phyloP scores from a whole-genome alignment of 2,113 vertebrate genomes.

The Cyprinus carpio region DNA sequence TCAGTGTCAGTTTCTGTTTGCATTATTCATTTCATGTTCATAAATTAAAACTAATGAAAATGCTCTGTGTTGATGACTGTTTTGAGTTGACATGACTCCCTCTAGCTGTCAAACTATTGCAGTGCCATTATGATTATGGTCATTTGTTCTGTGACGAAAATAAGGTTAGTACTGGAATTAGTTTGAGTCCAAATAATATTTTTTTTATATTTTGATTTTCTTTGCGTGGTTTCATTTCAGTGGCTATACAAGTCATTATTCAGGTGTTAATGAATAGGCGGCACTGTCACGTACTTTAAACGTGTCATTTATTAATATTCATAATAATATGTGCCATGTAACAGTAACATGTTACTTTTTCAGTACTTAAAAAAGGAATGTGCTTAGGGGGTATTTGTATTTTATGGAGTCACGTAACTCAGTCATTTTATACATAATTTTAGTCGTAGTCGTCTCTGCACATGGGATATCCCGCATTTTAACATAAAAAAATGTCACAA shows the following conservation, averaged over 20 bases:
- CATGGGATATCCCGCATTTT: background rate
- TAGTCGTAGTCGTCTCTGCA: background rate
- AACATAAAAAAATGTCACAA: background rate
- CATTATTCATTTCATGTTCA: conserved; percentile 6
- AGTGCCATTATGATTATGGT: background rate
- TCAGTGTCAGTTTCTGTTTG: background rate
- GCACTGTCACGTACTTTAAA: background rate
- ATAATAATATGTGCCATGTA: background rate
- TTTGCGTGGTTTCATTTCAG: background rate
- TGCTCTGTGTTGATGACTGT: background rate
- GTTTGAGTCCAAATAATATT: background rate
- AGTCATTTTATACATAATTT: background rate
- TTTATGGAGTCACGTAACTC: no score
- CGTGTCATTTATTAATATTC: background rate
- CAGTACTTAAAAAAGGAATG: no score
- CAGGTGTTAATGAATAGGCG: background rate
- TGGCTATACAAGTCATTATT: background rate
- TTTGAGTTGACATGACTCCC: background rate
- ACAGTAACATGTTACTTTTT: no score
- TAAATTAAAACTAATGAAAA: background rate
- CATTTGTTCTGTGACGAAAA: no score
- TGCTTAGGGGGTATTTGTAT: no score
- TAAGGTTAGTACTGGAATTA: background rate
- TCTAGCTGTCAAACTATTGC: background rate
- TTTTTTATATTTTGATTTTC: background rate